Base-by-base conservation (phyloP, 1,140 invertebrate genomes). In the Megathymus violae region DNA sequence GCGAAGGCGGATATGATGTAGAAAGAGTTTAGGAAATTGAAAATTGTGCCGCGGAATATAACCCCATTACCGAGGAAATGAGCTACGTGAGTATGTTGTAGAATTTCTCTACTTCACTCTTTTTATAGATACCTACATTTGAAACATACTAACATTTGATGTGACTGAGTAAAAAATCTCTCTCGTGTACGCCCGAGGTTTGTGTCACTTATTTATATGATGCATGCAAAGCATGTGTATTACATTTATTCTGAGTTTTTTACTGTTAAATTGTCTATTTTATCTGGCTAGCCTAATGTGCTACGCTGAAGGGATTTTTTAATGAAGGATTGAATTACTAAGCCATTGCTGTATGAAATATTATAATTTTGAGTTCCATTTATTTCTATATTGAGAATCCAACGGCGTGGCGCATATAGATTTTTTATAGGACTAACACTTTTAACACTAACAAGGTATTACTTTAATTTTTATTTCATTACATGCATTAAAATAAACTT, bases 11-110 rank as follows among this genome's bases (percentile, higher is more conserved):
- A 81, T 82, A 80, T 84, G 79, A 85, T 81, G 71, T 69, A 76
- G 74, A 85, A 85, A 85, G 76, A 82, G 77, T 78, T 82, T 84
- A 82, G 85, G 85, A 88, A 88, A 88, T 88, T 88, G 85, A 88
- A 87, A 87, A 85, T 88, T 85, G 78, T 76, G 82, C 77, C 74
- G 76, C 78, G 83, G 82, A 87, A 82, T 86, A 85, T 84, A 85
- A 85, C 75, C 68, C 81, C 81, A 88, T 88, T 88, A 88, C 85
- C 80, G 76, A 81, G 85, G 83, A 88, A 88, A 88, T 88, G 82
- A 88, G 83, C 65, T 85, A 88, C 85, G 85, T 88, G 82, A 85
- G 76, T 80, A 83, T 85, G 85, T 77, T 82, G 71, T 79, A 75
- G 74, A 78, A 83, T 82, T 83, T 74, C 69, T 65, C 69, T 51